Conservation (phyloP, 2,888 invertebrate species). For the Chirona hameri region DNA sequence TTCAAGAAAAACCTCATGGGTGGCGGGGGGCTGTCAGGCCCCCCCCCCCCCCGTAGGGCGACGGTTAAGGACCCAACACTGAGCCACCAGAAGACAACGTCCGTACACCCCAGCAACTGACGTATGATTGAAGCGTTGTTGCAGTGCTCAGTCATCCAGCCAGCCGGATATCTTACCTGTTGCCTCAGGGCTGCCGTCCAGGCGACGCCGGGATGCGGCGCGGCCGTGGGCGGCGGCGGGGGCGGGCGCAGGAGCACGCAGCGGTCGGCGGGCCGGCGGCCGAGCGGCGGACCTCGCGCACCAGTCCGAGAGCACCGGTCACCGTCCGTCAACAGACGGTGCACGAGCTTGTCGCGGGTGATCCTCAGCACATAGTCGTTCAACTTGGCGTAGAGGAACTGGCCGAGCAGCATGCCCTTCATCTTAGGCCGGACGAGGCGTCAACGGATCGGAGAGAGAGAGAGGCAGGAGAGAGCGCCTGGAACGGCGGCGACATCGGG, state of each 20-base stretch:
- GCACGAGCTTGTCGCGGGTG: background rate
- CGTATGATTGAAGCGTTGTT: too few species aligned
- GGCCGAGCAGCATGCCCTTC: conserved; percentile 38
- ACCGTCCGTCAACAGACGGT: background rate
- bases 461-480: too few species aligned
- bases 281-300: background rate
- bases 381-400: background rate
- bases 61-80: too few species aligned
- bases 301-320: background rate
- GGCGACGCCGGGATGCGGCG: background rate
- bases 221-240: background rate
- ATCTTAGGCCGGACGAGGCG: conserved; percentile 46
- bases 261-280: background rate
- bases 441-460: too few species aligned
- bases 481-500: too few species aligned
- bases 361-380: background rate
- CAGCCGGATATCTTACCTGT: background rate
- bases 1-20: too few species aligned
- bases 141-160: too few species aligned
- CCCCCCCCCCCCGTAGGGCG: too few species aligned
- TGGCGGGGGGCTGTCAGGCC: too few species aligned
- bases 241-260: background rate
- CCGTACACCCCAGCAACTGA: too few species aligned
- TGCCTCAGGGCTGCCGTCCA: conserved; percentile 3
- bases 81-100: too few species aligned